Percentiles rank a stretch among this genome's conserved stretches.
phyloP scores from a whole-genome alignment of 2,797 vertebrate genomes.

The Spinibarbus caldwelli region DNA sequence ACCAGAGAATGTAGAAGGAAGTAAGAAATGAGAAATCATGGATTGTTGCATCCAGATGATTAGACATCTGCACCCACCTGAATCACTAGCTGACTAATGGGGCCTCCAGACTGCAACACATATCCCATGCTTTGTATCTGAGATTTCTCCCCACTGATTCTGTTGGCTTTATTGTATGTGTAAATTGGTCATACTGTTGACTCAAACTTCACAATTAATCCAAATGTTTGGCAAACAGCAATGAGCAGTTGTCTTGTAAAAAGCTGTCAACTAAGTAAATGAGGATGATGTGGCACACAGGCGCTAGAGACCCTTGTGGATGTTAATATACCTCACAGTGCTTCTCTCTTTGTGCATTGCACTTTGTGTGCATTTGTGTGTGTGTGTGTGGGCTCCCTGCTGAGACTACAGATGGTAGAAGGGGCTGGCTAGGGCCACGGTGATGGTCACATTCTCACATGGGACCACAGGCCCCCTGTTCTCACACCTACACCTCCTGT shows the following conservation, averaged over 20 bases:
- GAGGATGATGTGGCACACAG: constrained; percentile 11
- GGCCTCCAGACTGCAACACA: constrained; percentile 31
- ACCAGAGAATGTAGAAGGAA: constrained; percentile 24
- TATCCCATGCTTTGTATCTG: constrained; percentile 32
- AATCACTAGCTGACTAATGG: constrained; percentile 71
- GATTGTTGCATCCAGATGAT: constrained; percentile 50
- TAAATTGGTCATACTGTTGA: constrained; percentile 29
- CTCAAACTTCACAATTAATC: constrained; percentile 16
- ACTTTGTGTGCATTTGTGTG: constrained; percentile 8
- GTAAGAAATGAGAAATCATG: constrained; percentile 42
- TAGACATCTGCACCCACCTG: constrained; percentile 63
- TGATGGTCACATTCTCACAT: constrained; percentile 81
- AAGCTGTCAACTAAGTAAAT: constrained; percentile 24
- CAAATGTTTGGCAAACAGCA: constrained; percentile 22
- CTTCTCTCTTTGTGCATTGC: neutral
- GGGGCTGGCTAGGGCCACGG: constrained; percentile 73
- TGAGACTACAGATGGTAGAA: constrained; percentile 80
- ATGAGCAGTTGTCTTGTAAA: constrained; percentile 30
- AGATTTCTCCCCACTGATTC: constrained; percentile 39
- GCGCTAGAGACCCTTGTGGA: neutral
- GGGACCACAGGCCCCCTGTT: constrained; percentile 74
- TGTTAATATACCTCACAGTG: neutral
- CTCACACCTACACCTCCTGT: constrained; percentile 81
- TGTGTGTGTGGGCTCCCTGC: constrained; percentile 64
- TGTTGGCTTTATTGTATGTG: constrained; percentile 34